These are phyloP conservation scores for Cataglyphis livida DNA, from an alignment of 2,888 invertebrate species.

Conservation along the genomic window DNA sequence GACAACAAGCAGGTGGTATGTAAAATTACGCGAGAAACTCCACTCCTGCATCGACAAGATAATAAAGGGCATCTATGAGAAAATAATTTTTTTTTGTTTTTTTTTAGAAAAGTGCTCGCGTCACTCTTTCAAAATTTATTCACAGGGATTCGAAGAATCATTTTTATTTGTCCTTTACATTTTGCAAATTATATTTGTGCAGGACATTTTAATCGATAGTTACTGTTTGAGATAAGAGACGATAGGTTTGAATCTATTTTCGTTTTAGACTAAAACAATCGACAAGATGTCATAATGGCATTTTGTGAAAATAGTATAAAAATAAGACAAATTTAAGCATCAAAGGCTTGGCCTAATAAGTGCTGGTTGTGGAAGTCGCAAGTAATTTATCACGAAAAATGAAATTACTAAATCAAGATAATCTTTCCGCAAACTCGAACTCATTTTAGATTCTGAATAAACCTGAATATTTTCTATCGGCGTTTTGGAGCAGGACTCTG, in stretches of 20 bases:
- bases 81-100: constrained; percentile 20
- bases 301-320: background rate
- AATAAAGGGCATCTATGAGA: constrained; percentile 54
- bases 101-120: background rate
- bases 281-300: background rate
- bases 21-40: constrained; percentile 25
- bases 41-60: constrained; percentile 30
- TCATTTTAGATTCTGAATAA: constrained; percentile 9
- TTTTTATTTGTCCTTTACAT: background rate
- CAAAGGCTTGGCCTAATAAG: constrained; percentile 26
- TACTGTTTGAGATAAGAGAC: background rate
- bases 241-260: background rate
- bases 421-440: constrained; percentile 6
- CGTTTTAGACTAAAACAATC: background rate
- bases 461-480: constrained; percentile 24
- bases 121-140: constrained; percentile 3
- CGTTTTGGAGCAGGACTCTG: constrained; percentile 1
- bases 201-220: background rate
- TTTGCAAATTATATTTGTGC: background rate
- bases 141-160: background rate
- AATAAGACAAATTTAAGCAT: constrained; percentile 21
- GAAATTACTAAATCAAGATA: background rate
- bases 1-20: constrained; percentile 13
- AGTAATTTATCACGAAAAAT: background rate
- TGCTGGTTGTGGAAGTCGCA: background rate